These are phyloP conservation scores for Camponotus floridanus DNA, from an alignment of 1,140 invertebrate species.

Conservation along the genomic window DNA sequence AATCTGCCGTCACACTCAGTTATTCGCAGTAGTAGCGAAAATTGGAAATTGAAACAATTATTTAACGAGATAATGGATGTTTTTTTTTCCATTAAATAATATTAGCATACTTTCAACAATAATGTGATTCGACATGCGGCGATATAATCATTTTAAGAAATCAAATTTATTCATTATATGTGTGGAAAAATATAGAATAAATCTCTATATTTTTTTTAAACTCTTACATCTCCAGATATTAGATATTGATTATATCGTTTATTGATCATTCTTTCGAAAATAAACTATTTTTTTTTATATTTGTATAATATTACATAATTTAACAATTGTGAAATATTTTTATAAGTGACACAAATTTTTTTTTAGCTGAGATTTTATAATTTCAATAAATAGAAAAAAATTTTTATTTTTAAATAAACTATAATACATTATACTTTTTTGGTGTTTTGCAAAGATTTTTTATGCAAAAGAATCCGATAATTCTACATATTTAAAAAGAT, in stretches of 20 bases:
- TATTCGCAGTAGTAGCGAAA: conserved; percentile 29
- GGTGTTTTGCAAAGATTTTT: neutral
- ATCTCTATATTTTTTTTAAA: neutral
- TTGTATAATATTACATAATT: neutral
- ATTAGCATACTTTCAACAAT: neutral
- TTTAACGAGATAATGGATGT: conserved; percentile 31
- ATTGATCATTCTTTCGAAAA: no score
- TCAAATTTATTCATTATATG: neutral
- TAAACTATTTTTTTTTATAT: neutral
- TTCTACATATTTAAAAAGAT: neutral
- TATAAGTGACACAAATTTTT: neutral
- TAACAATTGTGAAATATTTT: neutral
- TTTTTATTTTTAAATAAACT: neutral
- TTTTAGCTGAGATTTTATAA: neutral
- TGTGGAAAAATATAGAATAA: neutral
- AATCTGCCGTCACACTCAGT: conserved; percentile 30
- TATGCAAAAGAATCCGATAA: neutral
- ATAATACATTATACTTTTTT: neutral
- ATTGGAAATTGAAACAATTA: conserved; percentile 52
- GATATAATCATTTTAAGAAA: neutral
- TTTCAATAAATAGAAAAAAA: neutral
- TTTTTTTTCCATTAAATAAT: neutral
- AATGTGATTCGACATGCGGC: no score
- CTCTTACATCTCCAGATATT: neutral
- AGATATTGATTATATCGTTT: no score